Base-by-base conservation (phyloP, 2,113 vertebrate genomes). In the Cololabis saira region DNA sequence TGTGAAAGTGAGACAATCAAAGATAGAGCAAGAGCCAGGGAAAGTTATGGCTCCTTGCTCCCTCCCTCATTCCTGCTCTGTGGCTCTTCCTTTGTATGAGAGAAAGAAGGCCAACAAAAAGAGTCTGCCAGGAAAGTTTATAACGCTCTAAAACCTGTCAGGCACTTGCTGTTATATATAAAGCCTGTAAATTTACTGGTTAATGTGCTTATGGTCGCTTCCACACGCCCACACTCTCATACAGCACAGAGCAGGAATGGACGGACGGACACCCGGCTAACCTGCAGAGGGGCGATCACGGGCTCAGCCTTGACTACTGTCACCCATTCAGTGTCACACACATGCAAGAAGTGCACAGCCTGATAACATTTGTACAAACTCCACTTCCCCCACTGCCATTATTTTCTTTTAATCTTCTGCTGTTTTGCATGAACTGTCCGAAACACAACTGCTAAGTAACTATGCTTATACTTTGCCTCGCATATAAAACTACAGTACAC, bases 71-170 rank as follows among this genome's bases (percentile, higher is more conserved):
- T 41, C 49, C 51, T 33, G 44, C 65, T 66, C 63, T 48, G 8
- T 37, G 44, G 40, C 64, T 64, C 47, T 49, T 56, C 22, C 60
- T 58, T 60, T 72, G 65, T 64, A 47, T 22, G 19, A n/a, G 18
- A 48, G 50, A 43, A 75, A 57, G 45, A 33, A 60, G 51, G 33
- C 2, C 19, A 68, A 71, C 71, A 85, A 83, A 80, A 74, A 86
- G 78, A 64, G 41, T 82, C 83, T 87, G 83, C 82, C 86, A 87
- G 67, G 76, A 82, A 90, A 90, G 84, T 91, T 92, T 92, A 92
- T 84, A 92, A 89, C 78, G 83, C 86, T 88, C 74, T 92, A 90
- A 90, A 92, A 87, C 70, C 87, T 71, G 84, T 78, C 82, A 82
- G 67, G 63, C 76, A 80, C 80, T 87, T 43, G 56, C 76, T 69